A percentile compares a stretch with the other conserved stretches of the same genome.
Evolutionary conservation across 2,888 invertebrate species (phyloP).

Genomic region (Heliconius charithonia): DNA sequence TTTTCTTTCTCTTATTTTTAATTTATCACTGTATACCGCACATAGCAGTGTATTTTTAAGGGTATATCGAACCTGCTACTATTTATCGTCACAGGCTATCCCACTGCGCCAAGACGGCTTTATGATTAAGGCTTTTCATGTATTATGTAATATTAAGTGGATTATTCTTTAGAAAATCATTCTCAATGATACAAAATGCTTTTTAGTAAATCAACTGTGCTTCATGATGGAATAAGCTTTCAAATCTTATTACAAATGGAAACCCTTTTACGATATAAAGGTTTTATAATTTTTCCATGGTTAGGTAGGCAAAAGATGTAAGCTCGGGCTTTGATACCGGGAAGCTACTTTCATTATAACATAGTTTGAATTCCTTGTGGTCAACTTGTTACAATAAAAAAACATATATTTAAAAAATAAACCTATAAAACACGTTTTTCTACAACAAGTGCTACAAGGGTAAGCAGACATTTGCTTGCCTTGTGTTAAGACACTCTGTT

Average conservation of each 20-base stretch:
- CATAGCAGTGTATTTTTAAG: no score
- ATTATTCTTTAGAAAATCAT: slow-evolving; percentile 20
- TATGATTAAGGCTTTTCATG: background rate
- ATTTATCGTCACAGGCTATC: no score
- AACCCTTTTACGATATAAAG: slow-evolving; percentile 14
- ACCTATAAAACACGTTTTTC: background rate
- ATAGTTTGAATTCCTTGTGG: background rate
- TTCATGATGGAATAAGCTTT: slow-evolving; percentile 37
- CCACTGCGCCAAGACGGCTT: background rate
- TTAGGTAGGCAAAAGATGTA: background rate
- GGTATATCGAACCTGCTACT: no score
- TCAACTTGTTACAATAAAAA: background rate
- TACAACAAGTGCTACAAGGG: background rate
- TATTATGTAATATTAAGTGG: slow-evolving; percentile 10
- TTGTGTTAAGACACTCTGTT: no score
- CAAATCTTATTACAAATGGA: slow-evolving; percentile 18
- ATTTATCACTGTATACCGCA: no score
- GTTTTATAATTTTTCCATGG: slow-evolving; percentile 11
- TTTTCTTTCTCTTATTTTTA: no score
- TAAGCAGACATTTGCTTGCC: no score
- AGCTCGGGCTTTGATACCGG: background rate
- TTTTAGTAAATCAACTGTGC: slow-evolving; percentile 7
- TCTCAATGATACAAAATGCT: slow-evolving; percentile 6
- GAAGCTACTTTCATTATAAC: background rate
- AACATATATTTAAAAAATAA: background rate